Conservation (phyloP, 2,113 vertebrate species). For the Dendrocopos noguchii region DNA sequence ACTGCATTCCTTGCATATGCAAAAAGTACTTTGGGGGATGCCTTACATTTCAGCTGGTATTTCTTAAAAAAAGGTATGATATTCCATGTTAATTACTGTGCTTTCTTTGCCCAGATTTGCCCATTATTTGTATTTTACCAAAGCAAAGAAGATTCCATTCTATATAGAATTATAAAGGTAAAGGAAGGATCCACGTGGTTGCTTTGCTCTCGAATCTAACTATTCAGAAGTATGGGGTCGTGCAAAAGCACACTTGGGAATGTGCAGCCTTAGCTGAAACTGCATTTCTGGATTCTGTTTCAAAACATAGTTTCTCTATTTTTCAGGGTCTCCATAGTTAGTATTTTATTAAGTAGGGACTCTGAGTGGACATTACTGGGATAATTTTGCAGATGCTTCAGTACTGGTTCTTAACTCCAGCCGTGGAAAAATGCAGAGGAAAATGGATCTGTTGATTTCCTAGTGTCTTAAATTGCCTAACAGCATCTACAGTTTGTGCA, state of each 20-base stretch:
- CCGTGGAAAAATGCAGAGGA: conserved; percentile 18
- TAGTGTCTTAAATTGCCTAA: conserved; percentile 50
- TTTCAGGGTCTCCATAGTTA: conserved; percentile 38
- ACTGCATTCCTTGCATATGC: conserved; percentile 78
- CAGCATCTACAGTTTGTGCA: conserved; percentile 35
- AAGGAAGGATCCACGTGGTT: conserved; percentile 39
- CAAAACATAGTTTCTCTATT: background rate
- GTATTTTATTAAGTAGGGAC: conserved; percentile 38
- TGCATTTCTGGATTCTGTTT: conserved; percentile 45
- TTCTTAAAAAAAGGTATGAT: conserved; percentile 73
- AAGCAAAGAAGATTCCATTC: conserved; percentile 43
- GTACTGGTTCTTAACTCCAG: conserved; percentile 41
- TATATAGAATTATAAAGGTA: conserved; percentile 41
- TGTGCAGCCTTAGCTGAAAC: background rate
- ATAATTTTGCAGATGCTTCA: conserved; percentile 50
- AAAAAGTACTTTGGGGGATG: conserved; percentile 75
- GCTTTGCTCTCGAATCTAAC: conserved; percentile 50
- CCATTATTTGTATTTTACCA: conserved; percentile 48
- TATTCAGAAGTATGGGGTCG: background rate
- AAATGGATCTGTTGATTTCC: conserved; percentile 38
- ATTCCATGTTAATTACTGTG: conserved; percentile 49
- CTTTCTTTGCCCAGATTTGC: conserved; percentile 33
- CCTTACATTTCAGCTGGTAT: conserved; percentile 80
- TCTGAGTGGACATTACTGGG: conserved; percentile 44
- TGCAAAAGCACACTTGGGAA: background rate